A percentile compares a stretch with the other conserved stretches of the same genome.
phyloP scores from a whole-genome alignment of 2,113 vertebrate species.

The Oryctolagus cuniculus region mOryCun1.1 NC_091449.1:54768001-54768500 shows the following conservation, averaged over 20 bases:
- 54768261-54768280: conserved; percentile 88
- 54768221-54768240: conserved; percentile 89
- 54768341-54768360: too few relatives aligned
- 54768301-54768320: too few relatives aligned
- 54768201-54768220: conserved; percentile 91
- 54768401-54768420: conserved; percentile 95
- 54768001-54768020: conserved; percentile 95
- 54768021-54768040: conserved; percentile 90
- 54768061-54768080: conserved; percentile 92
- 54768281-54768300: conserved; percentile 92
- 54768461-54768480: conserved; percentile 87
- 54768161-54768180: conserved; percentile 92
- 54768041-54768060: conserved; percentile 92
- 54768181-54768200: conserved; percentile 89
- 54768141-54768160: conserved; percentile 89
- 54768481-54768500: conserved; percentile 93
- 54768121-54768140: conserved; percentile 91
- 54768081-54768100: conserved; percentile 87
- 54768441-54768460: conserved; percentile 96
- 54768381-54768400: conserved; percentile 92
- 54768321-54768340: too few relatives aligned
- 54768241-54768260: conserved; percentile 91
- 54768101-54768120: conserved; percentile 89
- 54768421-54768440: conserved; percentile 90
- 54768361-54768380: conserved; percentile 89